phyloP scores from a whole-genome alignment of 2,113 vertebrate genomes.

The Rhombomys opimus region DNA sequence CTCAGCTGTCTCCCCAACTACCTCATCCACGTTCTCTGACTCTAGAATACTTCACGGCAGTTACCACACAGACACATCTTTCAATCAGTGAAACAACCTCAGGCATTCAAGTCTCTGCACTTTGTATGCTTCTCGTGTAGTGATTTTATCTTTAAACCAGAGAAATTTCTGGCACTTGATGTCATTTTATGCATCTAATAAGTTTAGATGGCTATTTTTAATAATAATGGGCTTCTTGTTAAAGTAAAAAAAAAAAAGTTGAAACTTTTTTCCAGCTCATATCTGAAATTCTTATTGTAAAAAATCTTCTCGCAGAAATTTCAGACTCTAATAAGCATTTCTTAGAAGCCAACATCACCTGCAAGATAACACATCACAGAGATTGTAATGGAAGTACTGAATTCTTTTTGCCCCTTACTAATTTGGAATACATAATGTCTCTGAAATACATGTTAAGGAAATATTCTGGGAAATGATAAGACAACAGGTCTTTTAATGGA shows the following conservation, averaged over 20 bases:
- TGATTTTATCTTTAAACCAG: neutral
- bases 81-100: conserved; percentile 14
- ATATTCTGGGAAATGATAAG: conserved; percentile 32
- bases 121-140: neutral
- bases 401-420: conserved; percentile 49
- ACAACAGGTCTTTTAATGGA: conserved; percentile 29
- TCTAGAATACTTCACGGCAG: neutral
- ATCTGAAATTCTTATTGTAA: conserved; percentile 65
- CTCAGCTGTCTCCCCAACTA: neutral
- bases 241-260: conserved; percentile 56
- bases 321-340: conserved; percentile 59
- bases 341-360: conserved; percentile 56
- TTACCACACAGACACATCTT: neutral
- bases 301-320: conserved; percentile 52
- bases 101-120: neutral
- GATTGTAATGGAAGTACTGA: conserved; percentile 32
- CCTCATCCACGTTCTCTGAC: neutral
- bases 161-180: conserved; percentile 44
- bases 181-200: conserved; percentile 66
- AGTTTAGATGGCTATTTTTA: conserved; percentile 72
- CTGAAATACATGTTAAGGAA: conserved; percentile 25
- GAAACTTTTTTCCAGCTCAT: conserved; percentile 28
- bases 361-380: conserved; percentile 35
- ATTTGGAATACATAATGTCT: conserved; percentile 34
- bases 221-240: conserved; percentile 64